These are phyloP conservation scores for Oryzias celebensis DNA, from an alignment of 2,113 vertebrate species.

Conservation along the genomic window DNA sequence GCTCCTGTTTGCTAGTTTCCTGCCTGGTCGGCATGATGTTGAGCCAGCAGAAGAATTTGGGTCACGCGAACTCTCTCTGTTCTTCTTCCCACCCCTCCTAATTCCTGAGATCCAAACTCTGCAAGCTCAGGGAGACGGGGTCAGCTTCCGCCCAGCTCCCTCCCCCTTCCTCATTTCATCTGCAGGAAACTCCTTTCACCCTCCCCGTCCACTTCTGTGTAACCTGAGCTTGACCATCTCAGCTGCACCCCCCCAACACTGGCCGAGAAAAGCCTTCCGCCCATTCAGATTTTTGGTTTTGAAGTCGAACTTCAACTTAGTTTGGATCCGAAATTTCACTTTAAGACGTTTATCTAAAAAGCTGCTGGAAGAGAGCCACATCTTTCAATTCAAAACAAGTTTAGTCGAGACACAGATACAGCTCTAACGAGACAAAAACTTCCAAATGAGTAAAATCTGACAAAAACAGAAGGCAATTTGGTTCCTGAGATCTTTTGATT, in stretches of 20 bases:
- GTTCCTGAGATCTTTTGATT: too few species aligned
- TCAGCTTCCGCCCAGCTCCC: slow-evolving; percentile 12
- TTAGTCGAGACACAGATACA: too few species aligned
- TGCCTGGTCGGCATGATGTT: slow-evolving; percentile 5
- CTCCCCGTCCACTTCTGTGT: slow-evolving; percentile 42
- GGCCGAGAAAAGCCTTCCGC: slow-evolving; percentile 41
- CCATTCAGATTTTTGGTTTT: slow-evolving; percentile 7
- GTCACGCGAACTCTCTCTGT: slow-evolving; percentile 35
- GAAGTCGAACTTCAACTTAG: slow-evolving; percentile 1
- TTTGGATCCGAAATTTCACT: too few species aligned
- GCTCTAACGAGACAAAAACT: too few species aligned
- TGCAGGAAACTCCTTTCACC: slow-evolving; percentile 37
- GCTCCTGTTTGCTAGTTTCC: slow-evolving; percentile 38
- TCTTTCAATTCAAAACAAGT: too few species aligned
- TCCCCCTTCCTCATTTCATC: slow-evolving; percentile 29
- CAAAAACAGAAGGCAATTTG: too few species aligned
- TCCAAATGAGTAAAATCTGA: too few species aligned
- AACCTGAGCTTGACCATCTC: slow-evolving; percentile 37
- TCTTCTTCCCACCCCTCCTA: slow-evolving; percentile 22
- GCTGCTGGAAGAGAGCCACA: too few species aligned
- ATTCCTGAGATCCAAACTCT: slow-evolving; percentile 39
- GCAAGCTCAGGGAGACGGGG: slow-evolving; percentile 39
- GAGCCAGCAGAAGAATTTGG: slow-evolving; percentile 47
- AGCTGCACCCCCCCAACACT: slow-evolving; percentile 15
- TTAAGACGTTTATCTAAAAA: too few species aligned